phyloP scores from a whole-genome alignment of 2,113 vertebrate species.

The Elachura formosa region DNA sequence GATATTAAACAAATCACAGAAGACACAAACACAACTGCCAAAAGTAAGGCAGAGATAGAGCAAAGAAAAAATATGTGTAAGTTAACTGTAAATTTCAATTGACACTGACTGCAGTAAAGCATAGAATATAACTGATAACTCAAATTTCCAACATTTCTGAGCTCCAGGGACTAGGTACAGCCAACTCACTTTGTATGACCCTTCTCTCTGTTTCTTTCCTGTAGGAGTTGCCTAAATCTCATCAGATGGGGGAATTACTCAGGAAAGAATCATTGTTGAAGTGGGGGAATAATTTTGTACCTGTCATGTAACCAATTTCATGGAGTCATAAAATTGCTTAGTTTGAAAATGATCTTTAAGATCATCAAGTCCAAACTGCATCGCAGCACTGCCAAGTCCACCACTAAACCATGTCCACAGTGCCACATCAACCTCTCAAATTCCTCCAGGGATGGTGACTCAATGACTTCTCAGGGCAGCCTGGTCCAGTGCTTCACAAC shows the following conservation, averaged over 20 bases:
- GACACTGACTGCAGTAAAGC: background rate
- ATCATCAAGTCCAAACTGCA: background rate
- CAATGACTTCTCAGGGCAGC: background rate
- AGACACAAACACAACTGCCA: background rate
- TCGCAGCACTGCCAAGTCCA: background rate
- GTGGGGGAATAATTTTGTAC: background rate
- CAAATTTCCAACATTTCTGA: background rate
- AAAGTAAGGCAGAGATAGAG: background rate
- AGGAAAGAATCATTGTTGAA: background rate
- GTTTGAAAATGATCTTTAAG: background rate
- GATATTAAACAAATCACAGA: conserved; percentile 6
- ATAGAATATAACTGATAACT: background rate
- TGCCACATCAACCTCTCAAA: background rate
- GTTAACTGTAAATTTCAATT: background rate
- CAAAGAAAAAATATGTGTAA: background rate
- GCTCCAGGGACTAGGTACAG: background rate
- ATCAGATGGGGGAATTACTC: background rate
- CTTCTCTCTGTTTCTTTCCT: background rate
- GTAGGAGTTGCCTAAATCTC: background rate
- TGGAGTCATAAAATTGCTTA: background rate
- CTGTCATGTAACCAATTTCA: background rate
- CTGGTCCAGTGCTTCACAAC: background rate
- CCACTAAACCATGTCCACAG: background rate
- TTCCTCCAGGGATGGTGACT: background rate
- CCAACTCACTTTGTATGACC: background rate